phyloP scores from a whole-genome alignment of 2,113 vertebrate species.

The Carassius auratus region DNA sequence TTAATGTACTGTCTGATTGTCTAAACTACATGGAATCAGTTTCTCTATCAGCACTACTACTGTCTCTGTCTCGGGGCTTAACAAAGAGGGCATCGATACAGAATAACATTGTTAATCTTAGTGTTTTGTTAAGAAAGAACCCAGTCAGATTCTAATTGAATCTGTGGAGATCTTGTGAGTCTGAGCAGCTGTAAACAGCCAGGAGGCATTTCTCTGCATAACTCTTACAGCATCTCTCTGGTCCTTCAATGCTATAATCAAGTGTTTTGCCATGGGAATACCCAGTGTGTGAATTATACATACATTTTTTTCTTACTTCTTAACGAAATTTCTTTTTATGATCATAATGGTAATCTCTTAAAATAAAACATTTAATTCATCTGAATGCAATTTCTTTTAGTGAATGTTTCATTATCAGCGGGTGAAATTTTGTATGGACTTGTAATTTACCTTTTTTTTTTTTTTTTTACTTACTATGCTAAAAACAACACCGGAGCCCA shows the following conservation, averaged over 20 bases:
- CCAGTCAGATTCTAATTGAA: slow-evolving; percentile 53
- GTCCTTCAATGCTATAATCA: neutral
- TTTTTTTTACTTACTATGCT: no score
- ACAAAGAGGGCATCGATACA: slow-evolving; percentile 14
- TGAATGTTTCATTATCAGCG: no score
- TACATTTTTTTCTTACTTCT: no score
- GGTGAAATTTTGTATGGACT: no score
- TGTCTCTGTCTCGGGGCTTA: neutral
- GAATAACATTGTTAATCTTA: slow-evolving; percentile 19
- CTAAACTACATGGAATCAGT: neutral
- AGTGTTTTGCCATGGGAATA: no score
- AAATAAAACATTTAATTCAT: no score
- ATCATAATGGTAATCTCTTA: no score
- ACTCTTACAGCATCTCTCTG: slow-evolving; percentile 29
- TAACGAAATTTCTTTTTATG: no score
- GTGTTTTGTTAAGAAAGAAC: slow-evolving; percentile 49
- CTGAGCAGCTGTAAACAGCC: slow-evolving; percentile 63
- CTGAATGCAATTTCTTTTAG: no score
- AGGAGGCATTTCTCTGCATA: slow-evolving; percentile 51
- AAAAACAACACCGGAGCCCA: no score
- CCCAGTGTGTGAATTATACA: no score
- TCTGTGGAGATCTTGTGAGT: slow-evolving; percentile 59
- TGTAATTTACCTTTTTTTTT: no score
- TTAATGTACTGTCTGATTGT: neutral
- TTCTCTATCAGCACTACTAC: neutral